Conservation (phyloP, 2,797 vertebrate genomes). For the Nasua narica region DNA sequence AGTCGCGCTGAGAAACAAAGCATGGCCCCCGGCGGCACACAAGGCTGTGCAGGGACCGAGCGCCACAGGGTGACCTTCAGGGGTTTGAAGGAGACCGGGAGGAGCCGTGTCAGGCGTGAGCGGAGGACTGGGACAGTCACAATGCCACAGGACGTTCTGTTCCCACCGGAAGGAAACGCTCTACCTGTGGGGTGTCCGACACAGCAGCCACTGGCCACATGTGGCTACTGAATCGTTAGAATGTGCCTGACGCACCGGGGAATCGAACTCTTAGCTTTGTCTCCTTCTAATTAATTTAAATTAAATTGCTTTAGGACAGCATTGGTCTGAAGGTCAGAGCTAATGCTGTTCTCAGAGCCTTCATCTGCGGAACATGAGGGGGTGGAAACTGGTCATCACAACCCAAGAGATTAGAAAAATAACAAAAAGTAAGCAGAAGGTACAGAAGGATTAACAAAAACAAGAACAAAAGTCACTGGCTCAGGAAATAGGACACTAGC, state of each 20-base stretch:
- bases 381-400: not conserved
- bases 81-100: not conserved
- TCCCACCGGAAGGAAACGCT: not conserved
- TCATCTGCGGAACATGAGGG: not conserved
- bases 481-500: not conserved
- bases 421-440: not conserved
- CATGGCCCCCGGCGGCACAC: not conserved
- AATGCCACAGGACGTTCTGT: too few species aligned
- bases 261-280: not conserved
- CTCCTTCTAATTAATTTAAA: not conserved
- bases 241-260: not conserved
- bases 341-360: not conserved
- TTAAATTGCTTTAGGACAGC: not conserved
- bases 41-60: not conserved
- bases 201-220: not conserved
- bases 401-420: not conserved
- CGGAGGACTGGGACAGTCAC: not conserved
- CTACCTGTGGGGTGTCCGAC: not conserved
- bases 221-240: not conserved
- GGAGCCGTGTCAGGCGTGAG: not conserved
- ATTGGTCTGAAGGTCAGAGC: not conserved
- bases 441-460: not conserved
- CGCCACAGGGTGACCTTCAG: not conserved
- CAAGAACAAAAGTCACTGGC: not conserved
- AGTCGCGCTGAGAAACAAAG: not conserved